Evolutionary conservation across 2,113 vertebrate genomes (phyloP), one percentile per base, ranked within the genome.

Genomic region (Amphiprion percula): DNA sequence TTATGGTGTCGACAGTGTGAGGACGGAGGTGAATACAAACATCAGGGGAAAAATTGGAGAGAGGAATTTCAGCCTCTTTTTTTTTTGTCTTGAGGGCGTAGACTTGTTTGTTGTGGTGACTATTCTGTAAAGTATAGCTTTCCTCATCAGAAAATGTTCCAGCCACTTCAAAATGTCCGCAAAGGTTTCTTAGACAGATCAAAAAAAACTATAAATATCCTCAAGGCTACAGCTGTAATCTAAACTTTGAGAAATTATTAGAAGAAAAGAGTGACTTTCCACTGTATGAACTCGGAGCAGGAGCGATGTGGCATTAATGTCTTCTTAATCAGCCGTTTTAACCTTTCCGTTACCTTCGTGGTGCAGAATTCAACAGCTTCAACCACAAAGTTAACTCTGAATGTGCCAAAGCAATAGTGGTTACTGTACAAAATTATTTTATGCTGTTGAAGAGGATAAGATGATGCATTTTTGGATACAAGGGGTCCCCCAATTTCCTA

Each of bases 211-310:
- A 15, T 46, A 68, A 30, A 73, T 61, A 59, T 17, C 8, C 61
- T 74, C 10, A 15, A 70, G 26, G 52, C 24, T 30, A 9, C 54
- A 46, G 17, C 23, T 60, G 19, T 16, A 49, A 15, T 52, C 15
- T 77, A 61, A 78, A 80, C 79, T 70, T 71, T 26, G 67, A 66
- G 12, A 37, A 1, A 28, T 54, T 60, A 77, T 74, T 80, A 56
- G 70, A 77, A 78, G 28, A 28, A 39, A 68, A 81, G 1, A 37
- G 33, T 10, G 9, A 37, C 33, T 9, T 37, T 9, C 30, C 6
- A 4, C 30, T 30, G 30, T 30, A 6, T 2, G 30, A 30, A 1
- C 30, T 30, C 30, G 6, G 30, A 6, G 30, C 30, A 30, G 30
- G 30, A 30, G 30, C 5, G 6, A 30, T 30, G 30, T 30, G 30